A percentile compares a stretch with the other conserved stretches of the same genome.
Evolutionary conservation across 1,140 invertebrate species (phyloP).

Genomic region (Rhopalosiphum maidis): DNA sequence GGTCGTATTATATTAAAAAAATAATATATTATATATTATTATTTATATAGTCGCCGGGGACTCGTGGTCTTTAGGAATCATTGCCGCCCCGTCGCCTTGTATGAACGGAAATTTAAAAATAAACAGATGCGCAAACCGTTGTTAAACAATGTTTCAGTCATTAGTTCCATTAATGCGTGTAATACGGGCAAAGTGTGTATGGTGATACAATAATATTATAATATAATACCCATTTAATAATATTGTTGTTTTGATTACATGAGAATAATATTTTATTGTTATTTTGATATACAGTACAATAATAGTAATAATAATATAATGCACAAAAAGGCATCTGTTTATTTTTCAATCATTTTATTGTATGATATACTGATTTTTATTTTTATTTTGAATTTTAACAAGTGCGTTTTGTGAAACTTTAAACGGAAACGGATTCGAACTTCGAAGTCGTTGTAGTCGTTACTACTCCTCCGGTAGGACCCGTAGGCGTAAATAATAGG

Average conservation of each 20-base stretch:
- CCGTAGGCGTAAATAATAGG: background rate
- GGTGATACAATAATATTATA: background rate
- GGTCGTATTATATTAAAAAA: background rate
- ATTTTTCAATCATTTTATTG: conserved; percentile 14
- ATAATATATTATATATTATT: background rate
- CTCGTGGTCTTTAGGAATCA: background rate
- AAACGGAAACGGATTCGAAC: background rate
- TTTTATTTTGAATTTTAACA: background rate
- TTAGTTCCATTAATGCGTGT: background rate
- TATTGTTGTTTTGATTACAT: conserved; percentile 12
- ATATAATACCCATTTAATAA: background rate
- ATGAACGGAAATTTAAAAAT: conserved; percentile 18
- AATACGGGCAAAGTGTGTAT: conserved; percentile 8
- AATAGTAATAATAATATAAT: background rate
- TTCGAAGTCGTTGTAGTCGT: background rate
- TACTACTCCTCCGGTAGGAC: background rate
- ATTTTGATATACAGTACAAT: background rate
- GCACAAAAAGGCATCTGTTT: background rate
- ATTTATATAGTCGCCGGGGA: background rate
- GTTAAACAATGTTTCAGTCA: conserved; percentile 25
- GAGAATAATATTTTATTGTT: conserved; percentile 16
- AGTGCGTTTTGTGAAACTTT: background rate
- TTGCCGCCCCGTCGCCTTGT: background rate
- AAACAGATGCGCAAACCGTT: conserved; percentile 30
- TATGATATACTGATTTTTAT: background rate